Evolutionary conservation across 2,797 vertebrate genomes (phyloP).

Genomic region (Acanthopagrus latus): DNA sequence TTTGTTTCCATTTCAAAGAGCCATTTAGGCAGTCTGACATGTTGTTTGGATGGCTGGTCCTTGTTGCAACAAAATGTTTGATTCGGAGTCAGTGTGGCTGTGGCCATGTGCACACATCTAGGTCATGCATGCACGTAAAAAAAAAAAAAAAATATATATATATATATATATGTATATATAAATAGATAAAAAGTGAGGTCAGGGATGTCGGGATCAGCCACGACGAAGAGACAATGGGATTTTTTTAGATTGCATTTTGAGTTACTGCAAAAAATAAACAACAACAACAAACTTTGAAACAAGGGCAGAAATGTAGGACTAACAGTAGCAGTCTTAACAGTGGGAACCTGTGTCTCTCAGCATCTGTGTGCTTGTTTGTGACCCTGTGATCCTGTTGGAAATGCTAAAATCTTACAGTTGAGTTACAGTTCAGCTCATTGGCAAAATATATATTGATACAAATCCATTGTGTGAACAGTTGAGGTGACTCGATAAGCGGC

Average conservation of each 20-base stretch:
- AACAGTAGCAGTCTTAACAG: too few relatives aligned
- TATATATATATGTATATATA: too few relatives aligned
- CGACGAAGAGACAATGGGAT: too few relatives aligned
- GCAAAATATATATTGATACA: not conserved
- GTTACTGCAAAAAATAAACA: too few relatives aligned
- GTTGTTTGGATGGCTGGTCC: constrained; percentile 52
- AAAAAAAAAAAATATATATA: constrained; percentile 25
- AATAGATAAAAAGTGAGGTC: not conserved
- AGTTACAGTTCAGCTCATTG: too few relatives aligned
- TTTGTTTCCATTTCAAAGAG: constrained; percentile 69
- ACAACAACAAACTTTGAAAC: too few relatives aligned
- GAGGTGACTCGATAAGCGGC: not conserved
- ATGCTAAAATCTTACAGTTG: not conserved
- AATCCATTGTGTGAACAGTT: not conserved
- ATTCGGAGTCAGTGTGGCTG: constrained; percentile 44
- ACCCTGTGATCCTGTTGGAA: constrained; percentile 9
- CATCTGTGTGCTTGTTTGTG: not conserved
- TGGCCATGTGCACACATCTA: constrained; percentile 29
- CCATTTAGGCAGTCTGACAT: constrained; percentile 41
- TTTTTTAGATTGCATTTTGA: too few relatives aligned
- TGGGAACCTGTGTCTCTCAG: not conserved
- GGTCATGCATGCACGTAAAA: constrained; percentile 4
- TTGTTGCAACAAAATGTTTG: constrained; percentile 47
- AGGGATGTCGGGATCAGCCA: not conserved
- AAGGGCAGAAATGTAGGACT: too few relatives aligned